These are phyloP conservation scores for Eumerus sabulonum DNA, from an alignment of 2,888 invertebrate species.

Conservation along the genomic window DNA sequence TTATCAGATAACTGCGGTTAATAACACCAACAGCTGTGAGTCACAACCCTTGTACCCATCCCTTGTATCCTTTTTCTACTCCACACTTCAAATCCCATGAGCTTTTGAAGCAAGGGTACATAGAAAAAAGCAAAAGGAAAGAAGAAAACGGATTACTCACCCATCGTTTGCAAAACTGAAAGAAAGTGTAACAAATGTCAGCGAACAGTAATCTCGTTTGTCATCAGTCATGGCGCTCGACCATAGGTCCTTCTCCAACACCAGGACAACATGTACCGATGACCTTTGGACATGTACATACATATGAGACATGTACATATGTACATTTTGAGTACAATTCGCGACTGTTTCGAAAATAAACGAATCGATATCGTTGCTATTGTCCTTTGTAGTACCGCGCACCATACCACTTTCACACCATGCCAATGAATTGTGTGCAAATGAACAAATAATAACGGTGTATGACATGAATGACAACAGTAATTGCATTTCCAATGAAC, in stretches of 20 bases:
- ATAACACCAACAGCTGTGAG: constrained; percentile 34
- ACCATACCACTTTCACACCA: too few relatives aligned
- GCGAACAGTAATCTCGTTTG: constrained; percentile 41
- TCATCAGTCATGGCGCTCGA: constrained; percentile 38
- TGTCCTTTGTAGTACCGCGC: too few relatives aligned
- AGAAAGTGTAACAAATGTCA: constrained; percentile 32
- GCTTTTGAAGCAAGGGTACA: too few relatives aligned
- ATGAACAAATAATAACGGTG: constrained; percentile 45
- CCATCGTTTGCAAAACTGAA: neutral
- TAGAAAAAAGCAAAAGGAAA: neutral
- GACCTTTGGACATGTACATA: too few relatives aligned
- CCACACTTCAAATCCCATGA: too few relatives aligned
- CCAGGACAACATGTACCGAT: too few relatives aligned
- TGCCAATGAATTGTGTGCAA: constrained; percentile 44
- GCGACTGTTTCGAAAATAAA: too few relatives aligned
- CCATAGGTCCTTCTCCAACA: constrained; percentile 9
- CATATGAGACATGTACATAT: too few relatives aligned
- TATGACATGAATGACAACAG: constrained; percentile 39
- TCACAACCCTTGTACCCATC: constrained; percentile 29
- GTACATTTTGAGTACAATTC: too few relatives aligned
- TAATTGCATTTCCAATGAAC: constrained; percentile 49
- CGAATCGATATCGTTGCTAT: too few relatives aligned
- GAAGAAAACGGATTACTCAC: constrained; percentile 18
- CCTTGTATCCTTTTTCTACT: constrained; percentile 34
- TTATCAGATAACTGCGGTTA: constrained; percentile 55